Evolutionary conservation across 2,888 invertebrate species (phyloP).

Genomic region (Nipponacmea schrenckii): DNA sequence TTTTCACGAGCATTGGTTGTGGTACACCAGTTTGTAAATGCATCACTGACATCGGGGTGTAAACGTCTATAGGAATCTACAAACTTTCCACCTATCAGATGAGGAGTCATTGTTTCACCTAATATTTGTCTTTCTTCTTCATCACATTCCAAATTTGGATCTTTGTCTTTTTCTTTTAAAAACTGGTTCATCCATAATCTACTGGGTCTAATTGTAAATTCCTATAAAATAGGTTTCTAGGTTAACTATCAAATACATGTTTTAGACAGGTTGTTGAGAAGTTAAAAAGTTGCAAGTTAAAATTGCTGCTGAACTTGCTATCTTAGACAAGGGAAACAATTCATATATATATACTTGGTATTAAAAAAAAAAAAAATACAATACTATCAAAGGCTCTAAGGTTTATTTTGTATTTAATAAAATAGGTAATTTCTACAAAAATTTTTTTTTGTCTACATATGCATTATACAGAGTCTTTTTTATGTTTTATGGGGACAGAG

Average conservation of each 20-base stretch:
- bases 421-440: no score
- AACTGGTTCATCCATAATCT: constrained; percentile 67
- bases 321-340: background rate
- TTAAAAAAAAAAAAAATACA: no score
- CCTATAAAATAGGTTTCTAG: constrained; percentile 39
- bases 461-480: no score
- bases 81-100: constrained; percentile 57
- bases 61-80: constrained; percentile 69
- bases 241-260: no score
- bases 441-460: no score
- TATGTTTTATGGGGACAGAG: no score
- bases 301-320: background rate
- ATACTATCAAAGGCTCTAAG: no score
- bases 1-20: constrained; percentile 67
- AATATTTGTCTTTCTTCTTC: constrained; percentile 20
- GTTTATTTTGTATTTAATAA: no score
- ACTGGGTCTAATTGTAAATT: constrained; percentile 52
- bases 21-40: constrained; percentile 71
- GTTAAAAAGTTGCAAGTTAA: no score
- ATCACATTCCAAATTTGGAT: constrained; percentile 34
- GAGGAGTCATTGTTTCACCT: constrained; percentile 28
- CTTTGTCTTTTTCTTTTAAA: constrained; percentile 48
- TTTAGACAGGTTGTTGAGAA: no score
- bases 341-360: background rate
- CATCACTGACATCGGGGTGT: constrained; percentile 66